A percentile compares a stretch with the other conserved stretches of the same genome.
Conservation (phyloP, 2,888 invertebrate genomes). For the Norana najaformis region DNA sequence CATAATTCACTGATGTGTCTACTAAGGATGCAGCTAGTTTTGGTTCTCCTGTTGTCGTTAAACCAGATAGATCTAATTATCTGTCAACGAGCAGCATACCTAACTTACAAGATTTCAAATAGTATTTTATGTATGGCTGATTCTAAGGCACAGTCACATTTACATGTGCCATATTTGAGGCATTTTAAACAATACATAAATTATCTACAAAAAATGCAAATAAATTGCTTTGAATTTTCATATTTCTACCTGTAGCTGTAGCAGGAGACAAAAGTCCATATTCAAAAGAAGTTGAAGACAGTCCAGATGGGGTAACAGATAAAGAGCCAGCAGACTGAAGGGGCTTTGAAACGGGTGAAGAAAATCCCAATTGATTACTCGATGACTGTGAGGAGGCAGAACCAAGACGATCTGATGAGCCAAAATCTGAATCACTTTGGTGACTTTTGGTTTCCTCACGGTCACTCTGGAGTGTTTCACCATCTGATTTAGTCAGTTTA, state of each 20-base stretch:
- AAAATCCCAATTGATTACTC: neutral
- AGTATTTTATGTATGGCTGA: neutral
- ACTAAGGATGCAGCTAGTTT: too few species aligned
- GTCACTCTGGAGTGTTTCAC: neutral
- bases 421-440: neutral
- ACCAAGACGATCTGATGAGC: neutral
- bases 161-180: neutral
- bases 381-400: neutral
- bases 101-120: neutral
- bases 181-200: neutral
- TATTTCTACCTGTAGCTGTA: neutral
- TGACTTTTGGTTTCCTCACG: neutral
- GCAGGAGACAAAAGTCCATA: neutral
- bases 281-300: neutral
- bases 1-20: too few species aligned
- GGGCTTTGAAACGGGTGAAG: neutral
- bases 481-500: neutral
- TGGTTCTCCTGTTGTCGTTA: too few species aligned
- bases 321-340: neutral
- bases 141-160: neutral
- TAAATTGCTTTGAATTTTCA: neutral
- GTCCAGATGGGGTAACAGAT: neutral
- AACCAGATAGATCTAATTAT: too few species aligned
- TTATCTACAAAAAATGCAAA: neutral
- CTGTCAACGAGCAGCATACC: too few species aligned